A percentile compares a stretch with the other conserved stretches of the same genome.
Evolutionary conservation across 2,797 vertebrate genomes (phyloP).

Genomic region (Clamator glandarius): DNA sequence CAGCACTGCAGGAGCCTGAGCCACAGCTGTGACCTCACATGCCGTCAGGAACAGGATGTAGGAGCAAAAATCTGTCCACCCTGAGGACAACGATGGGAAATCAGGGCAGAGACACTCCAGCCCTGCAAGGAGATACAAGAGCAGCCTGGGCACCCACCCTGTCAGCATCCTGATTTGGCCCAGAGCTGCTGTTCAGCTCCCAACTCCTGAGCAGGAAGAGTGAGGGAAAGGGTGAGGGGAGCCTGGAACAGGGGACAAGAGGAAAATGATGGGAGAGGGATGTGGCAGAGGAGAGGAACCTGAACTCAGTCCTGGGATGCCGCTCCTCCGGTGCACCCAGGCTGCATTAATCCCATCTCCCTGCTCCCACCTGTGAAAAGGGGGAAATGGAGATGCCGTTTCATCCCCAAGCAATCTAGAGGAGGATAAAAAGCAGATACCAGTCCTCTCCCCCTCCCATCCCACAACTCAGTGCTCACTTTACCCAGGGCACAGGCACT

Average conservation of each 20-base stretch:
- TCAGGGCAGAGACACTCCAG: background rate
- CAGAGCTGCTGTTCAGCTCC: too few relatives aligned
- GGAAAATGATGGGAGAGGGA: background rate
- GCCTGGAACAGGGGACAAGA: background rate
- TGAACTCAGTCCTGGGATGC: background rate
- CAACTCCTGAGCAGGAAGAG: too few relatives aligned
- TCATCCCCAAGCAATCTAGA: background rate
- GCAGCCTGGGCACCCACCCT: too few relatives aligned
- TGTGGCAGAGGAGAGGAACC: background rate
- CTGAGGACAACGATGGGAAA: background rate
- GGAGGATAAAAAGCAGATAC: background rate
- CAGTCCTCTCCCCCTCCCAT: background rate
- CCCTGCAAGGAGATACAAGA: background rate
- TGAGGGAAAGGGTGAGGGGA: background rate
- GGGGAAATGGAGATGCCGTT: background rate
- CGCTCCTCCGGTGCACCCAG: background rate
- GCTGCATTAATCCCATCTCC: background rate
- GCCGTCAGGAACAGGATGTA: background rate
- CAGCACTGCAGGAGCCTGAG: background rate
- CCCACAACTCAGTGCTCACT: background rate
- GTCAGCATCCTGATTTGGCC: too few relatives aligned
- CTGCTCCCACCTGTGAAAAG: background rate
- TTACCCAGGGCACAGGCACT: too few relatives aligned
- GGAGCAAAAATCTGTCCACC: background rate
- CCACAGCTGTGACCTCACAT: accelerated